A percentile compares a stretch with the other conserved stretches of the same genome.
phyloP scores from a whole-genome alignment of 2,888 invertebrate species.

The Dilophus febrilis region DNA sequence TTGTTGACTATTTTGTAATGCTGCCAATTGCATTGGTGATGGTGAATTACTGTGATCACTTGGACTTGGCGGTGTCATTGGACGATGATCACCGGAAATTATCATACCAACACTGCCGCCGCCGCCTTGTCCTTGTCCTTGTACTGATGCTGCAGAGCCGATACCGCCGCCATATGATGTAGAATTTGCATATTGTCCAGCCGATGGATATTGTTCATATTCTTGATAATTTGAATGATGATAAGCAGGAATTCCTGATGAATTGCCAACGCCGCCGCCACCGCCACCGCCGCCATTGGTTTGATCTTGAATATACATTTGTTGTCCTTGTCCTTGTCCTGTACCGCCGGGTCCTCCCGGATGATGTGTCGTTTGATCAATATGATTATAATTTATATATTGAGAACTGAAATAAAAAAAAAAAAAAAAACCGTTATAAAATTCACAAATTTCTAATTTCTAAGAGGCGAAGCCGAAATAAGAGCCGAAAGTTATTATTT shows the following conservation, averaged over 20 bases:
- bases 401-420: slow-evolving; percentile 18
- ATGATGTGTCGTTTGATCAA: slow-evolving; percentile 15
- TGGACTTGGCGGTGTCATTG: slow-evolving; percentile 37
- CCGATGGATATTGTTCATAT: slow-evolving; percentile 37
- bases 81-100: slow-evolving; percentile 26
- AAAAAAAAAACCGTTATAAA: no score
- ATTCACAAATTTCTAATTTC: no score
- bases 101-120: slow-evolving; percentile 24
- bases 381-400: slow-evolving; percentile 31
- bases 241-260: slow-evolving; percentile 19
- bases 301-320: slow-evolving; percentile 12
- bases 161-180: slow-evolving; percentile 17
- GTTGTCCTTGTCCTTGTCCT: slow-evolving; percentile 10
- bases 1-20: slow-evolving; percentile 20
- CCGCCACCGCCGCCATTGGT: slow-evolving; percentile 5
- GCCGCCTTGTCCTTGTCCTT: slow-evolving; percentile 14
- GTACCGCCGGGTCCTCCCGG: slow-evolving; percentile 2
- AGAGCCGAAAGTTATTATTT: no score
- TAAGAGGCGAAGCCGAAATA: no score
- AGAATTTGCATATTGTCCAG: slow-evolving; percentile 30
- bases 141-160: slow-evolving; percentile 15
- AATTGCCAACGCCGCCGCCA: slow-evolving; percentile 10
- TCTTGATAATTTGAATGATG: slow-evolving; percentile 33
- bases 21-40: slow-evolving; percentile 32
- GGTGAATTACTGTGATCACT: slow-evolving; percentile 39